phyloP scores from a whole-genome alignment of 2,113 vertebrate genomes.

The Mungos mungo region DNA sequence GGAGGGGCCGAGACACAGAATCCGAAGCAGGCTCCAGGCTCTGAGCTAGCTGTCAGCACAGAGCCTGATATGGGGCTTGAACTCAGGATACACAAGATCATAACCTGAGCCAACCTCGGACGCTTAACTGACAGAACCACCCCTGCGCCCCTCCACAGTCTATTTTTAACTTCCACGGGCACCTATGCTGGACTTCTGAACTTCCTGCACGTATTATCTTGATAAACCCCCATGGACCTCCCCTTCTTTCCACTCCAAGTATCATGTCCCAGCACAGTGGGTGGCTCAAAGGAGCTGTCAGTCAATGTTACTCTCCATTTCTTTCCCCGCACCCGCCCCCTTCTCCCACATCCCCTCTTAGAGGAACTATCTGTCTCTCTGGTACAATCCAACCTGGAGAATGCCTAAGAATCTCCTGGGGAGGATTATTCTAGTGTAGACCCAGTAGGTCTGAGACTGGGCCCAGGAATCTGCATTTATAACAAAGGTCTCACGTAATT shows the following conservation, averaged over 20 bases:
- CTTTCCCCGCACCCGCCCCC: accelerated
- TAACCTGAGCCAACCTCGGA: too few relatives aligned
- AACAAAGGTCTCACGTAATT: neutral
- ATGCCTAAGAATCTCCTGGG: neutral
- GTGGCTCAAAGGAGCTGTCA: neutral
- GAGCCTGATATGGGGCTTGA: too few relatives aligned
- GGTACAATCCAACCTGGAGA: neutral
- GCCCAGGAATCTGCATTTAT: neutral
- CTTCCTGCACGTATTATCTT: neutral
- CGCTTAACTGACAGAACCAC: too few relatives aligned
- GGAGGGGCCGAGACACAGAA: too few relatives aligned
- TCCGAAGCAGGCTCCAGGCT: too few relatives aligned
- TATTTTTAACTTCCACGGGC: neutral
- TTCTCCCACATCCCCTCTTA: neutral
- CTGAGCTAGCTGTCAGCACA: too few relatives aligned
- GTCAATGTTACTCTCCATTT: neutral
- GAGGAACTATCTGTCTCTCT: neutral
- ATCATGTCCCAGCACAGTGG: neutral
- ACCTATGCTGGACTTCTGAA: neutral
- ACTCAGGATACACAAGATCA: too few relatives aligned
- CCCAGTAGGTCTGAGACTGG: neutral
- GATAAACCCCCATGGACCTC: neutral
- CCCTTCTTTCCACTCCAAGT: neutral
- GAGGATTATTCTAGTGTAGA: neutral
- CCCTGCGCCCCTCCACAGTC: too few relatives aligned